These are phyloP conservation scores for Hybos culiciformis DNA, from an alignment of 2,888 invertebrate species.

Conservation along the genomic window DNA sequence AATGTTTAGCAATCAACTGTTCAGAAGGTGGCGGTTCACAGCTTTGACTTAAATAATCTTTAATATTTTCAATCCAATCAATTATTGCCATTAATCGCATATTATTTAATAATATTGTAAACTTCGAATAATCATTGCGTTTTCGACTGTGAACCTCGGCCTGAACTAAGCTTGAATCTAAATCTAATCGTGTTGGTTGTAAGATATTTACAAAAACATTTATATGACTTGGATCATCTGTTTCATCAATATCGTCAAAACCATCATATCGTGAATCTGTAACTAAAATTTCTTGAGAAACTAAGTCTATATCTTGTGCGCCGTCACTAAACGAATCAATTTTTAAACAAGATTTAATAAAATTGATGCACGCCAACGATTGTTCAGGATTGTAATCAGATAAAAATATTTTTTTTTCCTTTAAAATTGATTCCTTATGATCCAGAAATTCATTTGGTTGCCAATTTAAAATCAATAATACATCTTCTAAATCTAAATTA, in stretches of 20 bases:
- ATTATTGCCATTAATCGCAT: slow-evolving; percentile 88
- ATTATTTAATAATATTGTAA: slow-evolving; percentile 82
- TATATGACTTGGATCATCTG: slow-evolving; percentile 8
- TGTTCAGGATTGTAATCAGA: slow-evolving; percentile 13
- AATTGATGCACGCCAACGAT: slow-evolving; percentile 74
- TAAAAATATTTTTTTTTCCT: too few species aligned
- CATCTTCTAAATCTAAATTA: slow-evolving; percentile 72
- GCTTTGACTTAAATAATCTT: slow-evolving; percentile 57
- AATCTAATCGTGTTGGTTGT: slow-evolving; percentile 52
- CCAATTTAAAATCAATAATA: slow-evolving; percentile 45
- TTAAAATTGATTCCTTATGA: slow-evolving; percentile 2
- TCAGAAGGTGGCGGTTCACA: slow-evolving; percentile 30
- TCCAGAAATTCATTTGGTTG: slow-evolving; percentile 35
- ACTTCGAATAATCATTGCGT: slow-evolving; percentile 53
- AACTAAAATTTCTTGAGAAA: slow-evolving; percentile 56
- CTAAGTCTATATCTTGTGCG: slow-evolving; percentile 81
- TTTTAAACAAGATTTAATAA: slow-evolving; percentile 76
- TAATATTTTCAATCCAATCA: slow-evolving; percentile 82
- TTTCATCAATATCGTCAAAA: too few species aligned
- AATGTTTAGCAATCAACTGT: slow-evolving; percentile 12
- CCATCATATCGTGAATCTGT: slow-evolving; percentile 25
- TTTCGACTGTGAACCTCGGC: slow-evolving; percentile 63
- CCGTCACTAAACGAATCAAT: slow-evolving; percentile 79
- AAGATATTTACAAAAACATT: slow-evolving; percentile 84
- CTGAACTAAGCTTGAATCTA: slow-evolving; percentile 43